These are phyloP conservation scores for Gisinianus flammeolus DNA, from an alignment of 2,888 invertebrate genomes.

Conservation along the genomic window DNA sequence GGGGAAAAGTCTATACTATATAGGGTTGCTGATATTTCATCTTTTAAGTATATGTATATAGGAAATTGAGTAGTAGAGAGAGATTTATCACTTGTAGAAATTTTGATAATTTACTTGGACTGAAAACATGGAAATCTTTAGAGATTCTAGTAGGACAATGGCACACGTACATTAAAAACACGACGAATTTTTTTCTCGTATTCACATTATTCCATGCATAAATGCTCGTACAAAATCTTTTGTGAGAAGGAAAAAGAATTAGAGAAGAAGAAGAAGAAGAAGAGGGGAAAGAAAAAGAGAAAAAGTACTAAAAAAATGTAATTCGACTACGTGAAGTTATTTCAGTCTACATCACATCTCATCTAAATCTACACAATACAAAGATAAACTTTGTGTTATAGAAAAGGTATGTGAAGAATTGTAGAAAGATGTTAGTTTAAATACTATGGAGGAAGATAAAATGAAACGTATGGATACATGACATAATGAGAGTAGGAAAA, in stretches of 20 bases:
- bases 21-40: no score
- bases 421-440: neutral
- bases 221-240: constrained; percentile 1
- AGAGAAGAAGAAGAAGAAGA: neutral
- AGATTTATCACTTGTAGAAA: no score
- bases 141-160: constrained; percentile 31
- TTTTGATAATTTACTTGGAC: no score
- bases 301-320: constrained; percentile 25
- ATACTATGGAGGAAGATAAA: neutral
- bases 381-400: neutral
- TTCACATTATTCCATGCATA: constrained; percentile 29
- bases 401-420: constrained; percentile 13
- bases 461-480: no score
- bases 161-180: constrained; percentile 23
- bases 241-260: neutral
- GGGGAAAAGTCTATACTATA: no score
- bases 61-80: no score
- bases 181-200: neutral
- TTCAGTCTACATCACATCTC: constrained; percentile 22
- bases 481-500: neutral
- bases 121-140: no score
- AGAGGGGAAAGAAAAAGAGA: neutral
- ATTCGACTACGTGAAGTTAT: constrained; percentile 41
- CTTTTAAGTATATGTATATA: no score
- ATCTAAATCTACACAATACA: neutral